Evolutionary conservation across 2,888 invertebrate genomes (phyloP).

Genomic region (Lordiphosa fenestrarum): DNA sequence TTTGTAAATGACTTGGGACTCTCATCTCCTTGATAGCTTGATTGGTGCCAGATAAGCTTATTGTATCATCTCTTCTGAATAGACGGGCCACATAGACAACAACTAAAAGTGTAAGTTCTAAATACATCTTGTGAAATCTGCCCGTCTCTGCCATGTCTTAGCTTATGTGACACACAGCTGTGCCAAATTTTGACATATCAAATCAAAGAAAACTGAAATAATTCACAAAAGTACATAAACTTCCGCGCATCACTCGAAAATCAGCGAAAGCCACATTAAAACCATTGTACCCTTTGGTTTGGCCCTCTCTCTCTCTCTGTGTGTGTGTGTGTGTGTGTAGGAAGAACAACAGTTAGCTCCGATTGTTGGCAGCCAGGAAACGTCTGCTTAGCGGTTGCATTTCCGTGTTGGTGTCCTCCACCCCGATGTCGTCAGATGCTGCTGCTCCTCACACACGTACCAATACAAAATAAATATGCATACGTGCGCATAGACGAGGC

Average conservation of each 20-base stretch:
- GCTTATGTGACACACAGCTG: too few species aligned
- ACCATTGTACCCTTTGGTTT: neutral
- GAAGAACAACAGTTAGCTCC: slow-evolving; percentile 12
- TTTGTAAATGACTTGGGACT: too few species aligned
- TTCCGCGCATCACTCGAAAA: neutral
- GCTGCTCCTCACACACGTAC: slow-evolving; percentile 4
- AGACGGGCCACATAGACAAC: too few species aligned
- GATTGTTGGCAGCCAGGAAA: slow-evolving; percentile 43
- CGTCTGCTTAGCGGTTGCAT: slow-evolving; percentile 66
- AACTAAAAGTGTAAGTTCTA: too few species aligned
- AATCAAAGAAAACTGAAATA: too few species aligned
- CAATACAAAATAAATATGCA: slow-evolving; percentile 52
- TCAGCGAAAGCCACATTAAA: neutral
- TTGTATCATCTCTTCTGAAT: too few species aligned
- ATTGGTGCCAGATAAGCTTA: too few species aligned
- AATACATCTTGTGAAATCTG: too few species aligned
- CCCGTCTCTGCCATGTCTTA: too few species aligned
- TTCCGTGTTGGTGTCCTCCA: slow-evolving; percentile 41
- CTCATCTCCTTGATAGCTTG: too few species aligned
- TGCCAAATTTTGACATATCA: too few species aligned
- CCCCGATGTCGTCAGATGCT: slow-evolving; percentile 8
- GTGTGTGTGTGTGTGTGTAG: neutral
- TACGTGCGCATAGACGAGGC: slow-evolving; percentile 41
- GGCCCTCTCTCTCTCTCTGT: neutral
- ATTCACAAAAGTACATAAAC: too few species aligned